These are phyloP conservation scores for Druon quercuslanigerum DNA, from an alignment of 1,140 invertebrate species.

Conservation along the genomic window DNA sequence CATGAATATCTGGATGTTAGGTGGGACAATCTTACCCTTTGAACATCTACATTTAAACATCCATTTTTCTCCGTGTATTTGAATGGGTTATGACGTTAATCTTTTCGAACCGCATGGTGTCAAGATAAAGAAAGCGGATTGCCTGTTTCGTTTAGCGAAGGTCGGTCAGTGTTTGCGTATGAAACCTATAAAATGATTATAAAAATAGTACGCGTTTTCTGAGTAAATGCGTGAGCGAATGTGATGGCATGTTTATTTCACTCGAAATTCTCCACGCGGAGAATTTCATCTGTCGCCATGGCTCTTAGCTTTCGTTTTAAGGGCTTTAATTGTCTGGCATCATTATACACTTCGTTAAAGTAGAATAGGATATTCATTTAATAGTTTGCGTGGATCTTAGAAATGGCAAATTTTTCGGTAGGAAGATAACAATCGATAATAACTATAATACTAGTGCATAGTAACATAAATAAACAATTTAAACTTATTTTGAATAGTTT, in stretches of 20 bases:
- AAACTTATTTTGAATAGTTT: not conserved
- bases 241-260: slow-evolving; percentile 41
- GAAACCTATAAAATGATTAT: not conserved
- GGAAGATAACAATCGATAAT: not conserved
- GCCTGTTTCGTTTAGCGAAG: slow-evolving; percentile 1
- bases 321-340: slow-evolving; percentile 41
- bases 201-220: slow-evolving; percentile 8
- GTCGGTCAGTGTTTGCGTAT: not conserved
- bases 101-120: not conserved
- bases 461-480: not conserved
- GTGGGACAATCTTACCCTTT: too few relatives aligned
- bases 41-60: too few relatives aligned
- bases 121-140: not conserved
- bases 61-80: too few relatives aligned
- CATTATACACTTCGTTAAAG: slow-evolving; percentile 3
- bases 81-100: not conserved
- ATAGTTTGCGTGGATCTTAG: not conserved
- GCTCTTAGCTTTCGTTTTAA: not conserved
- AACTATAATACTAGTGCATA: too few relatives aligned
- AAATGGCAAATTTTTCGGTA: not conserved
- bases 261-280: slow-evolving; percentile 45
- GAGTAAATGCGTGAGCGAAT: not conserved
- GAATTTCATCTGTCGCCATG: slow-evolving; percentile 36
- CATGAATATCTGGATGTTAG: too few relatives aligned
- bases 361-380: not conserved